Base-by-base conservation (phyloP, 2,113 vertebrate species). In the Penelope pileata region DNA sequence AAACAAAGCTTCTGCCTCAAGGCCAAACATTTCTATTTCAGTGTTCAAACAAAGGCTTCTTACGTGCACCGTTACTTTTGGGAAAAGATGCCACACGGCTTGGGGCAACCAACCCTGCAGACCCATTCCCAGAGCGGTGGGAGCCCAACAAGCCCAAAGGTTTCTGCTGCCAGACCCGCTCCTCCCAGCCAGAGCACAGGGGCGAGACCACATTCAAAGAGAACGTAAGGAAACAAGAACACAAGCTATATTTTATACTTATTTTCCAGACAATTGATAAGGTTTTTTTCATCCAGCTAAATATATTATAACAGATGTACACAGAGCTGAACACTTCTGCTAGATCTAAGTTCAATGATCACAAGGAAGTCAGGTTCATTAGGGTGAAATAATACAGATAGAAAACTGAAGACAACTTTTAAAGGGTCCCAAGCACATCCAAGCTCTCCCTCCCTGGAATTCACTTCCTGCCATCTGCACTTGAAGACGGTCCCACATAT, bases 181-280 rank as follows among this genome's bases (percentile, higher is more conserved):
- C 53, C 80, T 51, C 85, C 68, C 90, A 68, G 40, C 34, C 59
- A 58, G 62, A 88, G 75, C 40, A 85, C 81, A 90, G 64, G 42
- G 45, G 60, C 51, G 45, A 88, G 59, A 90, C 12, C 48, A 40
- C 7, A 5, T 10, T 70, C 64, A 2, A 47, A 86, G 38, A 90
- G 62, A 86, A 72, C 4, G 2, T 29, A 82, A 76, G 77, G 81
- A 59, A 88, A 88, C 63, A 75, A 62, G n/a, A 69, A 40, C 30
- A 53, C 73, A 70, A 91, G 70, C 59, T 95, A 69, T 95, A 93
- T 96, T 96, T 96, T 47, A 92, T 51, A 94, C 47, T 29, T 67
- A 40, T 51, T 66, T 40, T 32, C 90, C 70, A 84, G 77, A 58
- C 45, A 76, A 74, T 58, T 7, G 47, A 43, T 18, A 66, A 67